These are phyloP conservation scores for Scleropages formosus DNA, from an alignment of 2,797 vertebrate genomes.

Conservation along the genomic window DNA sequence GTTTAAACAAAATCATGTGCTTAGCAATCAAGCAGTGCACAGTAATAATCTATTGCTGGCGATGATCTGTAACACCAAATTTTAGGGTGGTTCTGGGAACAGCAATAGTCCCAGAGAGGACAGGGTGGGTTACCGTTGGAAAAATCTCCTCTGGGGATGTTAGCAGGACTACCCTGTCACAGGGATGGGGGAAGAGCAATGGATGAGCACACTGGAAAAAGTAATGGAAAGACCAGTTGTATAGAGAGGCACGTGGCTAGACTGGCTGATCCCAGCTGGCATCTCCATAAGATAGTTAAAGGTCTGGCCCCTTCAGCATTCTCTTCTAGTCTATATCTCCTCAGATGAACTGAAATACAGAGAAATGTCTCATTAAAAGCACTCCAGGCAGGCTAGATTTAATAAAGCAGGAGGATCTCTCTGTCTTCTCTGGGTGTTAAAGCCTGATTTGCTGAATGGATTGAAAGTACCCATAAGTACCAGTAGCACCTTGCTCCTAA, in stretches of 20 bases:
- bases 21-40: background rate
- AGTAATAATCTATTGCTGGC: background rate
- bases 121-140: background rate
- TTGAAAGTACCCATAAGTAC: background rate
- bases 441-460: background rate
- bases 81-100: background rate
- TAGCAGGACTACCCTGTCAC: background rate
- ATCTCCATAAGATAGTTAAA: background rate
- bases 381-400: background rate
- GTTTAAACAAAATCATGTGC: background rate
- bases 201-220: background rate
- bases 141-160: slow-evolving; percentile 1
- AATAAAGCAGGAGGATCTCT: slow-evolving; percentile 2
- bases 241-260: background rate
- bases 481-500: too few relatives aligned
- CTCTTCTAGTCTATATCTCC: background rate
- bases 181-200: background rate
- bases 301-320: background rate
- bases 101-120: background rate
- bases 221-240: background rate
- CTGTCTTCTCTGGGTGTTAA: background rate
- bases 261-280: background rate
- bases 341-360: background rate
- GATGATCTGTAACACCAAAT: background rate
- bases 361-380: slow-evolving; percentile 16